Base-by-base conservation (phyloP, 2,113 vertebrate species). In the Hippocampus barbouri region DNA sequence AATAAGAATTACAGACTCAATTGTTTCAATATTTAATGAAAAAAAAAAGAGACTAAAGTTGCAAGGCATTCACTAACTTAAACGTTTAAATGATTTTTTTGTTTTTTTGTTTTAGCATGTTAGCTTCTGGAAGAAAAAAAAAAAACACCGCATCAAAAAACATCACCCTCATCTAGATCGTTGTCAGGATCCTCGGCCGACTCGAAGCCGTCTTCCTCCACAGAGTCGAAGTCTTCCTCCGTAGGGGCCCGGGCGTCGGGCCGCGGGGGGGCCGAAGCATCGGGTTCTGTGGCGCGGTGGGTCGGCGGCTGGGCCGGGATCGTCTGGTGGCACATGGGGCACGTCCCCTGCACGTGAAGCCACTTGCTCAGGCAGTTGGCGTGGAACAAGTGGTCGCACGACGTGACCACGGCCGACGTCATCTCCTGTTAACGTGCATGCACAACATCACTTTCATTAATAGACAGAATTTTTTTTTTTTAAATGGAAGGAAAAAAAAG, bases 301-400 rank as follows among this genome's bases (percentile, higher is more conserved):
- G 64, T 67, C 0, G 75, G 34, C 0, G 65, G 34, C 0, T 72
- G 69, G 53, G 88, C 86, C 6, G 79, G 88, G 45, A 95, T 89
- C 0, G 76, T 76, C 53, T 93, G 91, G 82, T 95, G 94, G 62
- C 95, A 96, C 92, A 95, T 91, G 38, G 95, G 95, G 25, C 95
- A 95, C 1, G 94, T 93, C 86, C 94, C 93, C 87, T 94, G 94
- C 59, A 96, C 91, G 0, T 95, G 95, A 20, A 96, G 89, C 94
- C 94, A 95, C 84, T 95, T 94, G 49, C 92, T 91, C n/a, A 95
- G 92, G 75, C 95, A 96, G 83, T 86, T 77, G 0, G 86, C 89
- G 1, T 95, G 94, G 87, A 95, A 96, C 83, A 94, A 91, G 85
- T 96, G 95, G 57, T 88, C 83, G 40, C 95, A 95, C 74, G 87